These are phyloP conservation scores for Zophobas atratus DNA, from an alignment of 1,140 invertebrate genomes.

Conservation along the genomic window DNA sequence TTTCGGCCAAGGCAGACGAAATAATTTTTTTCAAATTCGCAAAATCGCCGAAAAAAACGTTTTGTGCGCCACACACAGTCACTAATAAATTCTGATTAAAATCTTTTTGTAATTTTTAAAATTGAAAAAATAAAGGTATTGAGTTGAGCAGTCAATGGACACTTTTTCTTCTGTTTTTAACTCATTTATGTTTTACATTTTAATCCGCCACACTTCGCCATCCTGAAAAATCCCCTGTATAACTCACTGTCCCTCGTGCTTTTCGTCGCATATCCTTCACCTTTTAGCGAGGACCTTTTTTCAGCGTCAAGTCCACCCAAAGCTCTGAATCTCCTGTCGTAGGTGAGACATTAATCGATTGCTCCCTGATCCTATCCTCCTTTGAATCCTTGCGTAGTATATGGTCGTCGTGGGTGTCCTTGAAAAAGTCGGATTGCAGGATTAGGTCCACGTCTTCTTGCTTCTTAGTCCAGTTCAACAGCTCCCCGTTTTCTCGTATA, in stretches of 20 bases:
- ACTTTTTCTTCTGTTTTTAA: not conserved
- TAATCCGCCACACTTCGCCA: constrained; percentile 12
- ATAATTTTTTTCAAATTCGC: too few species aligned
- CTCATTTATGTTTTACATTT: not conserved
- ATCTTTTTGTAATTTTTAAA: too few species aligned
- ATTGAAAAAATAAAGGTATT: too few species aligned
- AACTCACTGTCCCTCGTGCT: not conserved
- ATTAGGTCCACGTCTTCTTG: constrained; percentile 15
- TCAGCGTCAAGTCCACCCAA: not conserved
- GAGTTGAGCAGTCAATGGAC: too few species aligned
- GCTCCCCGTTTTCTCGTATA: constrained; percentile 15
- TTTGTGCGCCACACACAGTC: too few species aligned
- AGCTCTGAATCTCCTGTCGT: not conserved
- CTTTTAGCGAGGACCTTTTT: not conserved
- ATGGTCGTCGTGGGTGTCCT: constrained; percentile 16
- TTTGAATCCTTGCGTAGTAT: constrained; percentile 14
- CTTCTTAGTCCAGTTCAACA: not conserved
- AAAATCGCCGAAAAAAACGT: too few species aligned
- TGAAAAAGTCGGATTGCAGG: constrained; percentile 22
- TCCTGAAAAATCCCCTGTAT: too few species aligned
- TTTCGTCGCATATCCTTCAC: not conserved
- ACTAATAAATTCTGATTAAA: too few species aligned
- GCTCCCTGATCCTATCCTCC: not conserved
- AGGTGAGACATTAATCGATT: constrained; percentile 9
- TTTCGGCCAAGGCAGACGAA: too few species aligned